Conservation (phyloP, 1,140 invertebrate species). For the Apis mellifera region Amel_HAv3.1 CM009932.2:4271001-4271500, state of each 20-base stretch:
- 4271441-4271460: slow-evolving; percentile 30
- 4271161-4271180: slow-evolving; percentile 60
- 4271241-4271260: slow-evolving; percentile 44
- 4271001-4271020: not conserved
- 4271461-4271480: slow-evolving; percentile 23
- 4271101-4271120: too few species aligned
- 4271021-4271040: too few species aligned
- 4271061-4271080: not conserved
- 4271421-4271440: slow-evolving; percentile 11
- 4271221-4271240: slow-evolving; percentile 61
- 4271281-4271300: slow-evolving; percentile 43
- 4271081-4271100: not conserved
- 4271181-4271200: slow-evolving; percentile 67
- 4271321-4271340: slow-evolving; percentile 7
- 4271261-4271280: not conserved
- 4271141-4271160: slow-evolving; percentile 60
- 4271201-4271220: slow-evolving; percentile 67
- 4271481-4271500: slow-evolving; percentile 21
- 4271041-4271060: not conserved
- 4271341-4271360: not conserved
- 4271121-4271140: not conserved
- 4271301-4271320: slow-evolving; percentile 34
- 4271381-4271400: slow-evolving; percentile 43
- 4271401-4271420: not conserved
- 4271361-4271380: not conserved